Conservation (phyloP, 2,888 invertebrate species). For the Boloria euphrosyne region DNA sequence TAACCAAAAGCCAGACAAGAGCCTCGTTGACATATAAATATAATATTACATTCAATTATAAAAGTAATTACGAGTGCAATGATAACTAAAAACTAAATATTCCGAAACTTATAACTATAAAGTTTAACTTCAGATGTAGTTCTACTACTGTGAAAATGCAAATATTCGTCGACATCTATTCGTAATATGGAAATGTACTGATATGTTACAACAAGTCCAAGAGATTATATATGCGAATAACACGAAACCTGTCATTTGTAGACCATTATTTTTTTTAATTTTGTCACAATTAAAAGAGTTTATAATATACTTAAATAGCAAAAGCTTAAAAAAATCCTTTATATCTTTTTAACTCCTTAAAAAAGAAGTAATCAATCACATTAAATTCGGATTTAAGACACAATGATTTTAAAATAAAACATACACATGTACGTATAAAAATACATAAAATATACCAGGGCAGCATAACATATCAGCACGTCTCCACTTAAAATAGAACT, state of each 20-base stretch:
- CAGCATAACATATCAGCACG: slow-evolving; percentile 18
- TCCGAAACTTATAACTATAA: slow-evolving; percentile 68
- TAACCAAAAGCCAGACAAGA: too few relatives aligned
- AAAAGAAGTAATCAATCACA: too few relatives aligned
- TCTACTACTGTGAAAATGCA: slow-evolving; percentile 51
- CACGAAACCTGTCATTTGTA: neutral
- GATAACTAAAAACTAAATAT: slow-evolving; percentile 49
- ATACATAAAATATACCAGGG: neutral
- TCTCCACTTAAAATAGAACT: slow-evolving; percentile 32
- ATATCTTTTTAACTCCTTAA: too few relatives aligned
- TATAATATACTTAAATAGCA: too few relatives aligned
- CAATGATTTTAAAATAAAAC: too few relatives aligned
- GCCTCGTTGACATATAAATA: neutral
- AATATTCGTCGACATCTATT: slow-evolving; percentile 45
- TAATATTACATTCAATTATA: neutral
- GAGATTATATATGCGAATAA: neutral
- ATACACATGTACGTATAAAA: too few relatives aligned
- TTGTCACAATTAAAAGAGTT: too few relatives aligned
- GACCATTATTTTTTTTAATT: too few relatives aligned
- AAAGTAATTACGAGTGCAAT: slow-evolving; percentile 61
- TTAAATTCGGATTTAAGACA: too few relatives aligned
- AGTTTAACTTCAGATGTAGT: slow-evolving; percentile 63
- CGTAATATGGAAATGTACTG: slow-evolving; percentile 33
- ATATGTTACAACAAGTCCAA: slow-evolving; percentile 8
- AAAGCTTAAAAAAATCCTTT: too few relatives aligned